Evolutionary conservation across 2,888 invertebrate genomes (phyloP), one percentile per base, ranked within the genome.

Genomic region (Melieria omissa): DNA sequence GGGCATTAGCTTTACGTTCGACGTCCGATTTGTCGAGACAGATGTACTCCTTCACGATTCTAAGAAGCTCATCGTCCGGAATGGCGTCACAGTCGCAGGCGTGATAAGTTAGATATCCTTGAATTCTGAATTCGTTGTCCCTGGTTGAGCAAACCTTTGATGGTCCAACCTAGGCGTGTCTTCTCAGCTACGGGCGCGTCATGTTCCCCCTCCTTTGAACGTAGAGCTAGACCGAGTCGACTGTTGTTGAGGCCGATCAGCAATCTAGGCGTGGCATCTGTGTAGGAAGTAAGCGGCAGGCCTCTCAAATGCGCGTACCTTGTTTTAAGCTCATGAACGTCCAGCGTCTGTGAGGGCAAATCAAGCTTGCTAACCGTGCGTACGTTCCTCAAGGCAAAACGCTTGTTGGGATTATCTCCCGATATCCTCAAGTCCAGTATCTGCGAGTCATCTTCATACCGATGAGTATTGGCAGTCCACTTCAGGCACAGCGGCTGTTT

Each of bases 211-310:
- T 16, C 16, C 16, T 16, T 16, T 16, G 16, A 16, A 16, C 16
- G 16, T 16, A 16, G 16, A 16, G 16, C 16, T 16, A 16, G 16
- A 16, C 16, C 16, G 16, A 16, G 16, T 16, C 16, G 1, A 12
- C 73, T 54, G 46, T 76, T 73, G 54, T 75, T 73, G 4, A 73
- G n/a, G 4, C 73, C 74, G 8, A 75, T 76, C n/a, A 75, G 64
- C n/a, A 75, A 57, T 52, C 68, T 71, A 12, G 74, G 74, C 14
- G 7, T 49, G 10, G 74, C 58, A 14, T 72, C 65, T 4, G 29
- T 44, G 60, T 75, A 75, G 4, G 74, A 70, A 12, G 14, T 9
- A 14, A 72, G 5, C 0, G 70, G 72, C 12, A 72, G 9, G 12
- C 71, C 69, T 29, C 44, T 66, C 41, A 74, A 47, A 42, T 73